Base-by-base conservation (phyloP, 1,140 invertebrate species). In the Drosophila erecta region DNA sequence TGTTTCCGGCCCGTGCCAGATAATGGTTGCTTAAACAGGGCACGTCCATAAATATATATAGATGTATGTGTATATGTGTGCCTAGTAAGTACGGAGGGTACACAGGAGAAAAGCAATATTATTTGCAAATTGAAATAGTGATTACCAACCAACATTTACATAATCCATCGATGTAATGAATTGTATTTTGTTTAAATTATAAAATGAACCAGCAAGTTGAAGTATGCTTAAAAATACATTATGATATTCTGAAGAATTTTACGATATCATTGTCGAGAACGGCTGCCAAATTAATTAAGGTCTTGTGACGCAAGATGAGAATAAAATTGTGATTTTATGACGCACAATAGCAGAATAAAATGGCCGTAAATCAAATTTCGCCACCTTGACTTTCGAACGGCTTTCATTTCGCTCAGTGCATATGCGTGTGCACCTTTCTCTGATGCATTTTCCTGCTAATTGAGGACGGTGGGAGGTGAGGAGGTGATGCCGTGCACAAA, bases 21-120 rank as follows among this genome's bases (percentile, higher is more conserved):
- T 87, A 87, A 89, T 89, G 75, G 65, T 76, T 85, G 81, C 83
- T 78, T 86, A 78, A 86, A 86, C 78, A 85, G 83, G 76, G 74
- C 80, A 70, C 58, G 51, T 51, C 44, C 50, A 73, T 53, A 47
- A 60, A 73, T 47, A 47, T 24, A 38, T 47, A 27, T 33, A 33
- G 6, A 15, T 14, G 4, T 4, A 14, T 37, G 1, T 4, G 14
- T 14, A 14, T 30, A 10, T 30, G 12, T 11, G 24, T 46, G 51
- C 53, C 64, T 57, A 57, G 47, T 56, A 64, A 51, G 61, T 81
- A 76, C 59, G 35, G 10, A 12, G 43, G 12, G 12, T 44, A n/a
- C 64, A 65, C 30, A 7, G 15, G 6, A 14, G n/a, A 35, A 66
- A 51, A 12, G 2, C n/a, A 4, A 4, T 17, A 17, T 24, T 15